These are phyloP conservation scores for Maniola hyperantus DNA, from an alignment of 2,888 invertebrate species.

Conservation along the genomic window DNA sequence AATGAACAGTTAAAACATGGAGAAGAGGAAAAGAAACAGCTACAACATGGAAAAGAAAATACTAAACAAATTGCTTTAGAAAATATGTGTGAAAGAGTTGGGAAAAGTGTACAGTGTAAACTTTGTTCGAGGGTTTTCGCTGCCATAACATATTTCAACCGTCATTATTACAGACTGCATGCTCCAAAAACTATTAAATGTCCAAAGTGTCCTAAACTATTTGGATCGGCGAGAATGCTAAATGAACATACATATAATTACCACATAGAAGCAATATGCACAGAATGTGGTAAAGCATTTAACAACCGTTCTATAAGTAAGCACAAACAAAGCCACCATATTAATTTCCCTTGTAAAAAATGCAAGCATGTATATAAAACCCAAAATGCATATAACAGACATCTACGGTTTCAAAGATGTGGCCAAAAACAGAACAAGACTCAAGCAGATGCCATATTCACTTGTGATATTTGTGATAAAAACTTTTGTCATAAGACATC, in stretches of 20 bases:
- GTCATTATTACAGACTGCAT: not conserved
- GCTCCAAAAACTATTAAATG: conserved; percentile 14
- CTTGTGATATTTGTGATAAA: conserved; percentile 13
- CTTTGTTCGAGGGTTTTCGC: not conserved
- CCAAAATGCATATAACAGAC: not conserved
- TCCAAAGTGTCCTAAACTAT: conserved; percentile 8
- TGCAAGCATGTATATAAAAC: conserved; percentile 10
- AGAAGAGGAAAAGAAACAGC: no score
- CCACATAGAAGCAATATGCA: conserved; percentile 4
- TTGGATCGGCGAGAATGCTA: not conserved
- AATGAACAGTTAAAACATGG: no score
- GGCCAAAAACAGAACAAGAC: conserved; percentile 2
- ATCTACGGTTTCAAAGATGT: conserved; percentile 1
- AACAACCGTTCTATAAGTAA: not conserved
- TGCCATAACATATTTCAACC: not conserved
- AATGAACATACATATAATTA: not conserved
- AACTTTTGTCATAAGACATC: conserved; percentile 6
- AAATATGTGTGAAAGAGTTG: not conserved
- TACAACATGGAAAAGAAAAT: not conserved
- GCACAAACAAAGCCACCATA: not conserved
- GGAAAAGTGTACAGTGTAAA: not conserved
- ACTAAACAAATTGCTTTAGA: not conserved
- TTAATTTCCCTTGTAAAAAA: not conserved
- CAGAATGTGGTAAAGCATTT: conserved; percentile 1
- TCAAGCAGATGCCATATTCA: not conserved